Evolutionary conservation across 2,888 invertebrate species (phyloP).

Genomic region (Monopis laevigella): DNA sequence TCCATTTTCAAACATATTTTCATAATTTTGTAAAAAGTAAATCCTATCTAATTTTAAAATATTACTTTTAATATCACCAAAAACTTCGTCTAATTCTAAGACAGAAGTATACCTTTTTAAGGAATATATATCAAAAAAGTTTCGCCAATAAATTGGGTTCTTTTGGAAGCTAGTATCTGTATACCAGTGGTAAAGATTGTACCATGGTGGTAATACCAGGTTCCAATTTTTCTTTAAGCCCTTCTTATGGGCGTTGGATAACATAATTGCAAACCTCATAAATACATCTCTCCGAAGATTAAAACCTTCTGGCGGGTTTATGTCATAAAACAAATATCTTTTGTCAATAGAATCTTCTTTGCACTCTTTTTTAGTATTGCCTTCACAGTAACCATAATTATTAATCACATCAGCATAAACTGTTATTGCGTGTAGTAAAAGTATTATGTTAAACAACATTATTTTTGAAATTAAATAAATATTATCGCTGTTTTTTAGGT

Average conservation of each 20-base stretch:
- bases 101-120: slow-evolving; percentile 84
- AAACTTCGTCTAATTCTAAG: slow-evolving; percentile 84
- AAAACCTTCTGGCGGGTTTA: slow-evolving; percentile 96
- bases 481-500: no score
- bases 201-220: slow-evolving; percentile 93
- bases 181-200: slow-evolving; percentile 90
- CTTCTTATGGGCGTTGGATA: slow-evolving; percentile 71
- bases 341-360: slow-evolving; percentile 8
- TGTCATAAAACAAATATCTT: slow-evolving; percentile 90
- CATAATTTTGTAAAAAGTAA: slow-evolving; percentile 85
- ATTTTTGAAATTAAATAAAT: no score
- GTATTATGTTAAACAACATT: background rate
- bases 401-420: background rate
- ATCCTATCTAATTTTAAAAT: slow-evolving; percentile 73
- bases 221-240: slow-evolving; percentile 59
- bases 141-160: slow-evolving; percentile 77
- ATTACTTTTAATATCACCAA: slow-evolving; percentile 36
- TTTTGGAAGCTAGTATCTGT: slow-evolving; percentile 62
- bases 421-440: background rate
- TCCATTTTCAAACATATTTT: slow-evolving; percentile 83
- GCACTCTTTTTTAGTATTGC: background rate
- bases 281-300: slow-evolving; percentile 97
- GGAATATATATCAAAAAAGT: slow-evolving; percentile 86
- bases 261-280: slow-evolving; percentile 88
- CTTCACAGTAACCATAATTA: background rate